phyloP scores from a whole-genome alignment of 2,888 invertebrate species.

The Pherbina coryleti region DNA sequence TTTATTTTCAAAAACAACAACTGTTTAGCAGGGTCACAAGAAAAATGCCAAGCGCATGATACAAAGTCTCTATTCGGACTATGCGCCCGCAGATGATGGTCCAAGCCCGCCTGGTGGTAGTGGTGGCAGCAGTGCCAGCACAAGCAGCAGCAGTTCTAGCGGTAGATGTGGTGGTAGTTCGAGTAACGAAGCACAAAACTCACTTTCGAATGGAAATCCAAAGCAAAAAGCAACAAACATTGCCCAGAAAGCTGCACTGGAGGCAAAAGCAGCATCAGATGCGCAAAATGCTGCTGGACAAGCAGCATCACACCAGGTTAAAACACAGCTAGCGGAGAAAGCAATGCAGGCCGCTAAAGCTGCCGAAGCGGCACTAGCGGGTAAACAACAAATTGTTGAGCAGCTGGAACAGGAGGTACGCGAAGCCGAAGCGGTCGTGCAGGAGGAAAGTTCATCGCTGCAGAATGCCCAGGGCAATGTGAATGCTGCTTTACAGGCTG shows the following conservation, averaged over 20 bases:
- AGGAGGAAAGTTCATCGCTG: conserved; percentile 74
- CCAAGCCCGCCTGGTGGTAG: background rate
- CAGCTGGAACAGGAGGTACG: conserved; percentile 78
- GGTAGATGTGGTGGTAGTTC: no score
- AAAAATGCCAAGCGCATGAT: conserved; percentile 43
- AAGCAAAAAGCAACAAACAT: conserved; percentile 74
- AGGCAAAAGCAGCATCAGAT: conserved; percentile 78
- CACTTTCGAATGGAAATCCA: conserved; percentile 24
- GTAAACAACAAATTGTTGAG: conserved; percentile 78
- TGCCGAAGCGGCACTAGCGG: conserved; percentile 79
- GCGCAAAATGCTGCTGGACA: conserved; percentile 81
- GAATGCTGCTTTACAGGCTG: conserved; percentile 75
- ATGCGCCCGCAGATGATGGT: background rate
- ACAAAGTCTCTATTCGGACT: conserved; percentile 39
- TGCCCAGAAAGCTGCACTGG: conserved; percentile 81
- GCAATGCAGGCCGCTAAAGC: conserved; percentile 80
- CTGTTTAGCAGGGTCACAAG: conserved; percentile 27
- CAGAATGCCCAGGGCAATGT: conserved; percentile 76
- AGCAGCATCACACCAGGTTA: conserved; percentile 79
- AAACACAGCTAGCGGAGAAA: conserved; percentile 79
- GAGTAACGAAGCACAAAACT: conserved; percentile 48
- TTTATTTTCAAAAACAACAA: background rate
- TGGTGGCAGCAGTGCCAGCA: conserved; percentile 76
- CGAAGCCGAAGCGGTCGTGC: conserved; percentile 76
- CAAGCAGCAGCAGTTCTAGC: conserved; percentile 45